Conservation (phyloP, 2,888 invertebrate genomes). For the Amphipoea lucens region DNA sequence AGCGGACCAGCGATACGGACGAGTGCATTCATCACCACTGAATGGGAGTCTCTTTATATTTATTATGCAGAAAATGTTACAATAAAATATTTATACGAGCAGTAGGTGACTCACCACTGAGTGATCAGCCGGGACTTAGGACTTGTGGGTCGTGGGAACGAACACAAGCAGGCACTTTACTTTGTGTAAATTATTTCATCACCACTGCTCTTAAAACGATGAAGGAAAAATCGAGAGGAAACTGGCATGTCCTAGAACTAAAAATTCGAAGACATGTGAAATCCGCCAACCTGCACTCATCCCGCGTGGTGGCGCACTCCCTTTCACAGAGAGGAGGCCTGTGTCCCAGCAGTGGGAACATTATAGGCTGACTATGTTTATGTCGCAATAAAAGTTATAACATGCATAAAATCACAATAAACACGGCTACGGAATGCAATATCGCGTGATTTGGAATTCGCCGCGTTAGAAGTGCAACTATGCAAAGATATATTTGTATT, state of each 20-base stretch:
- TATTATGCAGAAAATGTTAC: slow-evolving; percentile 5
- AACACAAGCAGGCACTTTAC: neutral
- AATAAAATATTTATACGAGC: neutral
- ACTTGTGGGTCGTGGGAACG: neutral
- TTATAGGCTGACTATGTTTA: neutral
- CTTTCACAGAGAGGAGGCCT: neutral
- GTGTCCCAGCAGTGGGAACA: neutral
- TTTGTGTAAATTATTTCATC: neutral
- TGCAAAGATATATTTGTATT: slow-evolving; percentile 10
- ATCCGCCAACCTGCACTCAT: neutral
- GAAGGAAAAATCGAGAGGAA: neutral
- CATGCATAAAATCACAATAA: slow-evolving; percentile 39
- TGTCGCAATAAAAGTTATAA: slow-evolving; percentile 29
- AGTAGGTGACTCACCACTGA: neutral
- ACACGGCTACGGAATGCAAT: slow-evolving; percentile 37
- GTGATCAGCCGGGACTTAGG: neutral
- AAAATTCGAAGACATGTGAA: neutral
- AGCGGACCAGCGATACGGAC: neutral
- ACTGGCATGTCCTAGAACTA: neutral
- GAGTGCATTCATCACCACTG: neutral
- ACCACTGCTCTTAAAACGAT: neutral
- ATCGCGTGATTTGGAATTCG: slow-evolving; percentile 46
- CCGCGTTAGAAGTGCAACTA: slow-evolving; percentile 23
- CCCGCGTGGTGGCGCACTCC: neutral
- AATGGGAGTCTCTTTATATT: neutral